Evolutionary conservation across 2,888 invertebrate species (phyloP).

Genomic region (Drosophila borborema): DNA sequence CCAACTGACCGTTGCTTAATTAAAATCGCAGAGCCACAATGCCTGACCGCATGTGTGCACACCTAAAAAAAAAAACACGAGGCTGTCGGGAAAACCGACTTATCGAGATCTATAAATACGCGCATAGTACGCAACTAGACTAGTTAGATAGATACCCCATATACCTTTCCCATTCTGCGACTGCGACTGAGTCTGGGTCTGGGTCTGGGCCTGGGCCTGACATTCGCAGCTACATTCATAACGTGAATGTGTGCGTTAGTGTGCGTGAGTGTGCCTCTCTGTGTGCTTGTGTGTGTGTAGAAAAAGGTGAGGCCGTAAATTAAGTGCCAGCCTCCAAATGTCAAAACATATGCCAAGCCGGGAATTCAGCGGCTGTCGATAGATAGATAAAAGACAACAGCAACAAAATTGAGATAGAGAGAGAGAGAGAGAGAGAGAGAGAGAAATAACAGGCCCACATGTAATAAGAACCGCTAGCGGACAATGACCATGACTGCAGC

Average conservation of each 20-base stretch:
- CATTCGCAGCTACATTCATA: conserved; percentile 4
- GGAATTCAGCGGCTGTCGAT: conserved; percentile 46
- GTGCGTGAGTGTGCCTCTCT: not conserved
- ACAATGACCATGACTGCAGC: conserved; percentile 94
- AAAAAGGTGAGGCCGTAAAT: conserved; percentile 65
- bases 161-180: not conserved
- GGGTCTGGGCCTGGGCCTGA: conserved; percentile 40
- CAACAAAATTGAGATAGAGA: not conserved
- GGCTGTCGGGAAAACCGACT: conserved; percentile 9
- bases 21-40: conserved; percentile 47
- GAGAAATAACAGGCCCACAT: conserved; percentile 23
- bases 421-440: not conserved
- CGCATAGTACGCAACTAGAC: conserved; percentile 26
- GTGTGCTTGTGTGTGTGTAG: not conserved
- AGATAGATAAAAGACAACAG: conserved; percentile 4
- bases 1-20: conserved; percentile 55
- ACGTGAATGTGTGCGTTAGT: not conserved
- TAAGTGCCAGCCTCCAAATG: conserved; percentile 70
- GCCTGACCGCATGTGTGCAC: conserved; percentile 14
- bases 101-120: conserved; percentile 21
- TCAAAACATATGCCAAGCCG: conserved; percentile 62
- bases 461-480: conserved; percentile 55
- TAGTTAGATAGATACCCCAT: no score
- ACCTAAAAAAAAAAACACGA: conserved; percentile 24
- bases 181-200: conserved; percentile 19